Percentiles rank a stretch among this genome's conserved stretches.
Evolutionary conservation across 2,797 vertebrate genomes (phyloP).

Genomic region (Psittacula derbiana): DNA sequence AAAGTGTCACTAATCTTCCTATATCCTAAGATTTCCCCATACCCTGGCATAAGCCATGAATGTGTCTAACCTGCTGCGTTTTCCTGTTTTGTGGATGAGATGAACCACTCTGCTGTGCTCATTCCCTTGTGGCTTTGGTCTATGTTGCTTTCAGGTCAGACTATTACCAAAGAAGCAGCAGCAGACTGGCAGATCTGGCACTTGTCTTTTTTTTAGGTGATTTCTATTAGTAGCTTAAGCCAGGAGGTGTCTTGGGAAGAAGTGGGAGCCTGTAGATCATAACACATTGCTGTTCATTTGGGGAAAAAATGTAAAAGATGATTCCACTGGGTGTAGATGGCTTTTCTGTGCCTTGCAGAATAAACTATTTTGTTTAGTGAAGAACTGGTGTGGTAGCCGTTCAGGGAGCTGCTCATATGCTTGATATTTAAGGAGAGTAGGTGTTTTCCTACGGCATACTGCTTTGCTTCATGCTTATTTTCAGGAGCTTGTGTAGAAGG

Average conservation of each 20-base stretch:
- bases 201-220: background rate
- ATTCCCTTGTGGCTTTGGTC: background rate
- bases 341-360: background rate
- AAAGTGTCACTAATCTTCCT: background rate
- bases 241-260: background rate
- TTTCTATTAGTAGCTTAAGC: background rate
- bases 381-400: background rate
- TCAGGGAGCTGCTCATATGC: background rate
- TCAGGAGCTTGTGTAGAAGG: background rate
- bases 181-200: background rate
- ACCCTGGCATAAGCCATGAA: background rate
- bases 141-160: background rate
- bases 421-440: background rate
- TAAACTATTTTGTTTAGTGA: fast-evolving
- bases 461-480: background rate
- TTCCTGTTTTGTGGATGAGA: background rate
- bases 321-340: background rate
- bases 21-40: background rate
- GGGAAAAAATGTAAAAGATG: background rate
- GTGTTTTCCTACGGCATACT: background rate
- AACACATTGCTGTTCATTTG: fast-evolving
- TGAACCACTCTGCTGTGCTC: background rate
- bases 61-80: background rate
- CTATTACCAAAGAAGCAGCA: conserved; percentile 25
- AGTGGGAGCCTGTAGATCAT: background rate